Evolutionary conservation across 2,888 invertebrate species (phyloP).

Genomic region (Andrena minutula): DNA sequence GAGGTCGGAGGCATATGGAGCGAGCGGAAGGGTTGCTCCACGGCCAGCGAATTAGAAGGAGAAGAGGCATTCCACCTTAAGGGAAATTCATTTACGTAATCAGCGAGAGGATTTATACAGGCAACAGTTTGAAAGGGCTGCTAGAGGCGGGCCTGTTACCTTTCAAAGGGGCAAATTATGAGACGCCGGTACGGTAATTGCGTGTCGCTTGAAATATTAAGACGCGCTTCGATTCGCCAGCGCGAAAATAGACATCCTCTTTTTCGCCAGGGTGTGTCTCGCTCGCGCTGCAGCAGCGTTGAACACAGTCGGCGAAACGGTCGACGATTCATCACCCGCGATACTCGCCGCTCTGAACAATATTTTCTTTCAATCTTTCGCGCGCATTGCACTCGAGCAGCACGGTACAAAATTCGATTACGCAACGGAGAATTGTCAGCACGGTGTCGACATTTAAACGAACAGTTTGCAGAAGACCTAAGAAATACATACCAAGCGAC

Average conservation of each 20-base stretch:
- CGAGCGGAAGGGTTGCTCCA: not conserved
- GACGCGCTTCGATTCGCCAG: not conserved
- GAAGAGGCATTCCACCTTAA: not conserved
- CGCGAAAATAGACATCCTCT: not conserved
- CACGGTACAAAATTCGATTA: not conserved
- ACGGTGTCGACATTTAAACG: not conserved
- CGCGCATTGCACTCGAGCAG: not conserved
- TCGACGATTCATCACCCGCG: not conserved
- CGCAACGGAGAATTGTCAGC: not conserved
- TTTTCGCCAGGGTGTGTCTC: not conserved
- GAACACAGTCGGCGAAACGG: not conserved
- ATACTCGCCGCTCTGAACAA: conserved; percentile 1
- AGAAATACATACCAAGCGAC: not conserved
- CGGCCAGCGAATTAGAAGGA: not conserved
- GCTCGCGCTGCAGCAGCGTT: not conserved
- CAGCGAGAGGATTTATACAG: conserved; percentile 6
- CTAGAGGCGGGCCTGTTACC: not conserved
- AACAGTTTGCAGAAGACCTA: not conserved
- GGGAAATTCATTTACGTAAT: conserved; percentile 27
- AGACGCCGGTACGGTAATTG: not conserved
- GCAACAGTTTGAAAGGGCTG: not conserved
- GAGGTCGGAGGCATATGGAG: not conserved
- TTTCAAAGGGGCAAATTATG: not conserved
- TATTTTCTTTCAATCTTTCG: conserved; percentile 17
- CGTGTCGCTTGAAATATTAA: conserved; percentile 16